phyloP scores from a whole-genome alignment of 2,113 vertebrate genomes.

The Cryptoleucopteryx plumbea region DNA sequence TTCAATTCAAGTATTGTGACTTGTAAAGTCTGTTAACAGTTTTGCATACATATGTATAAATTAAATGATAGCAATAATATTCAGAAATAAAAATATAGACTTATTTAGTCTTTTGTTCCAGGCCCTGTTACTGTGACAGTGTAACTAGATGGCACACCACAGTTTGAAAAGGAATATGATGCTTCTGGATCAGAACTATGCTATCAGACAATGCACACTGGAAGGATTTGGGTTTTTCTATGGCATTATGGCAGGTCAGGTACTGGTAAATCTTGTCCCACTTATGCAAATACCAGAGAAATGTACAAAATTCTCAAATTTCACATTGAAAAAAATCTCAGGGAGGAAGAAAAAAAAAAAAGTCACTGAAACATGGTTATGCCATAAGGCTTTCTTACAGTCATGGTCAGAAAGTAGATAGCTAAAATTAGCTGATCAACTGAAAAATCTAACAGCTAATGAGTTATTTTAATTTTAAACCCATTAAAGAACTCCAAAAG shows the following conservation, averaged over 20 bases:
- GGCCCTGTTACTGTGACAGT: background rate
- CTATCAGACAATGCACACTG: background rate
- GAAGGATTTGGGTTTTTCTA: background rate
- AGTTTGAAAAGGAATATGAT: background rate
- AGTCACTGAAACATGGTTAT: background rate
- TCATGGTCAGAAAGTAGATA: background rate
- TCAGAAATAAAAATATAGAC: background rate
- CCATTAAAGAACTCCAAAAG: background rate
- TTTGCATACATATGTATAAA: background rate
- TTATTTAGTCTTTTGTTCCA: background rate
- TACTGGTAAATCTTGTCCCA: background rate
- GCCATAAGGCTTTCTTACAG: background rate
- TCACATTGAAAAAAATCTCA: background rate
- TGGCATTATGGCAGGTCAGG: background rate
- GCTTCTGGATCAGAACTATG: background rate
- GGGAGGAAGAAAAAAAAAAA: background rate
- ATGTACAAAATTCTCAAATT: background rate
- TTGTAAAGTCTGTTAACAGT: background rate
- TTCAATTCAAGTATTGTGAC: background rate
- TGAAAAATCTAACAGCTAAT: background rate
- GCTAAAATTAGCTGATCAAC: background rate
- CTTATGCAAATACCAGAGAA: background rate
- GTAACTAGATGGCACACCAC: background rate
- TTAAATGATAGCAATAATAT: background rate
- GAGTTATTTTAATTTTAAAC: background rate